These are phyloP conservation scores for Strigamia maritima DNA, from an alignment of 2,888 invertebrate genomes.

Conservation along the genomic window DNA sequence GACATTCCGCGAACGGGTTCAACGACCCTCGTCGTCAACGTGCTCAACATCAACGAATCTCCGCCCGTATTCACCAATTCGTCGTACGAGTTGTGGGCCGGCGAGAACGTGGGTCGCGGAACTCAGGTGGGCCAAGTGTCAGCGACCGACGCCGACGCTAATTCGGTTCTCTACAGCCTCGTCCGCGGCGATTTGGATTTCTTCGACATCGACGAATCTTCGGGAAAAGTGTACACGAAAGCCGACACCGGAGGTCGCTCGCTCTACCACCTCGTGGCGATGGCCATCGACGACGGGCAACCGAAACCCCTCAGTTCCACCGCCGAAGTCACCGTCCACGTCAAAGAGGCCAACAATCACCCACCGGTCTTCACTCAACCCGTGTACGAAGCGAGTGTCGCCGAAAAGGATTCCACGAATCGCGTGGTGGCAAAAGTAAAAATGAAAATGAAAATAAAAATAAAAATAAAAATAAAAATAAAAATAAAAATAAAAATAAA, in stretches of 20 bases:
- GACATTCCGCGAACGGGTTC: slow-evolving; percentile 44
- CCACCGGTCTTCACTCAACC: slow-evolving; percentile 47
- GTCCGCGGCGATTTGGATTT: slow-evolving; percentile 43
- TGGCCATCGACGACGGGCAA: slow-evolving; percentile 42
- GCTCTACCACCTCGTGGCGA: slow-evolving; percentile 40
- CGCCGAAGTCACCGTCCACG: slow-evolving; percentile 44
- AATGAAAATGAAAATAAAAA: background rate
- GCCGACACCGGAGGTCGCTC: slow-evolving; percentile 39
- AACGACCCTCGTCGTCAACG: slow-evolving; percentile 44
- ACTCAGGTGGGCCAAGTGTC: slow-evolving; percentile 82
- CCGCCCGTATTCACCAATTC: slow-evolving; percentile 58
- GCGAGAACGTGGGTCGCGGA: slow-evolving; percentile 77
- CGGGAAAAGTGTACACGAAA: slow-evolving; percentile 45
- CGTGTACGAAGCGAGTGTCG: slow-evolving; percentile 45
- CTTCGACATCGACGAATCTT: slow-evolving; percentile 46
- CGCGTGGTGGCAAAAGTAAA: slow-evolving; percentile 45
- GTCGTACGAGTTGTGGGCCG: slow-evolving; percentile 87
- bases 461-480: background rate
- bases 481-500: background rate
- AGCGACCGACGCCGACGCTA: slow-evolving; percentile 64
- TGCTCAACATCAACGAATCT: slow-evolving; percentile 54
- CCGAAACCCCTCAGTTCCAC: slow-evolving; percentile 41
- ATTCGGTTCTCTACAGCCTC: slow-evolving; percentile 74
- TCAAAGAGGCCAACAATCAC: slow-evolving; percentile 46
- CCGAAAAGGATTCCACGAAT: slow-evolving; percentile 45